Evolutionary conservation across 2,113 vertebrate species (phyloP), one percentile per base, ranked within the genome.

Genomic region (Oncorhynchus kisutch): DNA sequence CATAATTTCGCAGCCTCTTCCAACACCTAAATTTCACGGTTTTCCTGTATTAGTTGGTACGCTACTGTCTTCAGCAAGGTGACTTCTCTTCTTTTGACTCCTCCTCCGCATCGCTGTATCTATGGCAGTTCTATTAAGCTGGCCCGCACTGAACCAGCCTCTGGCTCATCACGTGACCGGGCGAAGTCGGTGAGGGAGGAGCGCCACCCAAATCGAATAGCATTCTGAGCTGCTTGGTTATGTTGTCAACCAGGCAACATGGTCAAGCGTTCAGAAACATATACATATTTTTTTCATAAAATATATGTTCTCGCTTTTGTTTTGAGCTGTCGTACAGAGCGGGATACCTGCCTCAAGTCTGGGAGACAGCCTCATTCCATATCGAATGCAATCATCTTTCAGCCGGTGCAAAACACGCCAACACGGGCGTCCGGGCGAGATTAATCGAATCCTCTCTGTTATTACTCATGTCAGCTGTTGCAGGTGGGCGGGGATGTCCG

Each of bases 1-100:
- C 96, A 97, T 97, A 85, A n/a, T 72, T 39, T 68, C 31, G 3
- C 2, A 27, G 67, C 2, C 39, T 14, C 27, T 16, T 7, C 27
- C 27, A 13, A 67, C 25, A 29, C 65, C 11, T 2, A 29, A 31
- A 7, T 67, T 16, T 16, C n/a, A 29, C 24, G 4, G 6, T 16
- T 31, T 67, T 25, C 12, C 1, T 18, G 27, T 57, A 18, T 29
- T 3, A 67, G 16, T 67, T 14, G 65, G 13, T 29, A 6, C 0
- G 25, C 14, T 27, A 6, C 27, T 29, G 65, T 31, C 5, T 5
- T 16, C 5, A 2, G 25, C 22, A 67, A 29, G 24, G 13, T 16
- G 4, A 18, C 54, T 57, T 20, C 16, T 18, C 18, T 20, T 57
- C 4, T 20, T 14, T 57, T 57, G 14, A 14, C 54, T 57, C 54